phyloP scores from a whole-genome alignment of 2,888 invertebrate species.

The Philopedon plagiatum region DNA sequence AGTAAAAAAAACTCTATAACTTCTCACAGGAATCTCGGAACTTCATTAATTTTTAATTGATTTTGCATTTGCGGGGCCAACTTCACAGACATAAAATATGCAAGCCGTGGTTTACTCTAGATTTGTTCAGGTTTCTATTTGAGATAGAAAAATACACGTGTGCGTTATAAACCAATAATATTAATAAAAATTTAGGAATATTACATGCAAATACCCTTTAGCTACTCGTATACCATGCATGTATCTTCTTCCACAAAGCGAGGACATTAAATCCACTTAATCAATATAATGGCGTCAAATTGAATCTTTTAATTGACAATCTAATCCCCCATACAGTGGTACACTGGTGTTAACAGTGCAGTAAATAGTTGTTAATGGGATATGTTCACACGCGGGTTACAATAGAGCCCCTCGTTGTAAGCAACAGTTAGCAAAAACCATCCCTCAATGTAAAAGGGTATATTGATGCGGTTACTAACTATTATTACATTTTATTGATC shows the following conservation, averaged over 20 bases:
- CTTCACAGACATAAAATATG: no score
- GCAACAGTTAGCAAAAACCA: neutral
- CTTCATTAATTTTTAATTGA: no score
- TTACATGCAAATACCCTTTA: neutral
- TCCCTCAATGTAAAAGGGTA: neutral
- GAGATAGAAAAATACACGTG: neutral
- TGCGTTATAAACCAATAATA: neutral
- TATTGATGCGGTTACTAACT: neutral
- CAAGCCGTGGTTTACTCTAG: no score
- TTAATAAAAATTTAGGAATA: neutral
- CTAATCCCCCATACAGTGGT: neutral
- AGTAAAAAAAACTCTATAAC: no score
- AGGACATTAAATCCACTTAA: slow-evolving; percentile 11
- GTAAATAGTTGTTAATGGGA: slow-evolving; percentile 27
- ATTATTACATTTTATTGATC: no score
- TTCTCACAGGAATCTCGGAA: no score
- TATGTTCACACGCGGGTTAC: neutral
- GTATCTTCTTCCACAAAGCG: neutral
- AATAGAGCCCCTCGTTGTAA: neutral
- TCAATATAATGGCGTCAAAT: slow-evolving; percentile 20
- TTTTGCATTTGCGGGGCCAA: no score
- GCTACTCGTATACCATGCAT: neutral
- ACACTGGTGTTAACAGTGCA: slow-evolving; percentile 2
- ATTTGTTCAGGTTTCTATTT: no score
- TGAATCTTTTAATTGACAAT: slow-evolving; percentile 25